Conservation (phyloP, 2,113 vertebrate species). For the Grus americana region DNA sequence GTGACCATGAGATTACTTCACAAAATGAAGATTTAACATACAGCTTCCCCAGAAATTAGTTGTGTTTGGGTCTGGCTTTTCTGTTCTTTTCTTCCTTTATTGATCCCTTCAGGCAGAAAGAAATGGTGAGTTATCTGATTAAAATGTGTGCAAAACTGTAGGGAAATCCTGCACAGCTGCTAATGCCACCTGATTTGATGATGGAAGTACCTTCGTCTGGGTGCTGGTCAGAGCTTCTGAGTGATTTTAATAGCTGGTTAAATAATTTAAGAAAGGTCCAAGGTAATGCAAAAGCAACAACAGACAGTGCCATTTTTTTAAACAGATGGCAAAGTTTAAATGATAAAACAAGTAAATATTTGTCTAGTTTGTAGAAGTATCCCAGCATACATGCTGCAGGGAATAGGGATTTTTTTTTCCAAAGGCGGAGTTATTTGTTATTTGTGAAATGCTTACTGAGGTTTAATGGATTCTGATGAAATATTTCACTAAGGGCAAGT, state of each 20-base stretch:
- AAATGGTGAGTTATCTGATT: neutral
- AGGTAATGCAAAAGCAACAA: neutral
- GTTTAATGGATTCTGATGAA: conserved; percentile 7
- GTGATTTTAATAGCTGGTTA: conserved; percentile 26
- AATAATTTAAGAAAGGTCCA: conserved; percentile 12
- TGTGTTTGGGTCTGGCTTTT: neutral
- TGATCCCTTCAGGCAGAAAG: conserved; percentile 11
- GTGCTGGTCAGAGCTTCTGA: neutral
- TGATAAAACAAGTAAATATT: conserved; percentile 40
- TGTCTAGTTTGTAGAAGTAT: conserved; percentile 7
- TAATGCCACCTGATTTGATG: conserved; percentile 27
- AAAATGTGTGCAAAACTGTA: conserved; percentile 3
- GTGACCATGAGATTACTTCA: conserved; percentile 5
- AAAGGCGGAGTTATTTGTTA: neutral
- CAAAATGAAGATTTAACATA: neutral
- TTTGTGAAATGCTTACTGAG: neutral
- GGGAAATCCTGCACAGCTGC: neutral
- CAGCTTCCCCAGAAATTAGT: neutral
- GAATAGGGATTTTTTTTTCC: neutral
- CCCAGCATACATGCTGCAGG: neutral
- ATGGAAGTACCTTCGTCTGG: neutral
- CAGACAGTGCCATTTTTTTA: neutral
- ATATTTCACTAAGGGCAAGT: neutral
- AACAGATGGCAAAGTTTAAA: conserved; percentile 34
- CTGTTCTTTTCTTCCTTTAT: conserved; percentile 9